Evolutionary conservation across 1,140 invertebrate genomes (phyloP), one percentile per base, ranked within the genome.

Genomic region (Neodiprion lecontei): DNA sequence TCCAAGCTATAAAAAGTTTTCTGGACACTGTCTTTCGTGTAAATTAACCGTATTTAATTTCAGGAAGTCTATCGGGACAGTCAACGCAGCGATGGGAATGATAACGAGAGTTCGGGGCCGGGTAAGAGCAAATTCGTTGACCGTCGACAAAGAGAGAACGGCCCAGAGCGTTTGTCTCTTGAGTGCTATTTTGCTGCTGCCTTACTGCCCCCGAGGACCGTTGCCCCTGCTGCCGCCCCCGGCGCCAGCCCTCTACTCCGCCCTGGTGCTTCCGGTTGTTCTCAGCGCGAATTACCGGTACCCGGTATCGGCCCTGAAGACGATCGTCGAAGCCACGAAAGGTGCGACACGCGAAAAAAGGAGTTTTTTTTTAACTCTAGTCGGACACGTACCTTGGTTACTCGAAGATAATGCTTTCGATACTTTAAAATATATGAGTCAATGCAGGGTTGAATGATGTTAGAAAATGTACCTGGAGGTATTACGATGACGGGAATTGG

Each of bases 241-340:
- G 4, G 91, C 91, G 23, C 78, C 90, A 7, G 91, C 91, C 0
- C 89, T 89, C 0, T 93, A 92, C 80, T 92, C 91, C 4, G 92
- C 89, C 77, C 82, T 93, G 10, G 91, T 93, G 11, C 80, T 92
- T 23, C 91, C 92, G 0, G 85, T 92, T 23, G 88, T 92, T 12
- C 90, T 92, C 72, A 92, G 91, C 0, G 91, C 91, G 53, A 92
- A 92, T 83, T 92, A 92, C 83, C 89, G 89, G 77, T 93, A 92
- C 81, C 91, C 91, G 9, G 90, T 91, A 12, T 84, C 88, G 49
- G 90, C 90, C 86, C 85, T 88, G 68, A 89, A 86, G 23, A 85
- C 84, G 7, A 82, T 89, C 21, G 84, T 79, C 21, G 88, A 87
- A 76, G 67, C 85, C 7, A 83, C 78, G 5, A 84, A 83, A 87